These are phyloP conservation scores for Cinclus cinclus DNA, from an alignment of 2,113 vertebrate genomes.

Conservation along the genomic window DNA sequence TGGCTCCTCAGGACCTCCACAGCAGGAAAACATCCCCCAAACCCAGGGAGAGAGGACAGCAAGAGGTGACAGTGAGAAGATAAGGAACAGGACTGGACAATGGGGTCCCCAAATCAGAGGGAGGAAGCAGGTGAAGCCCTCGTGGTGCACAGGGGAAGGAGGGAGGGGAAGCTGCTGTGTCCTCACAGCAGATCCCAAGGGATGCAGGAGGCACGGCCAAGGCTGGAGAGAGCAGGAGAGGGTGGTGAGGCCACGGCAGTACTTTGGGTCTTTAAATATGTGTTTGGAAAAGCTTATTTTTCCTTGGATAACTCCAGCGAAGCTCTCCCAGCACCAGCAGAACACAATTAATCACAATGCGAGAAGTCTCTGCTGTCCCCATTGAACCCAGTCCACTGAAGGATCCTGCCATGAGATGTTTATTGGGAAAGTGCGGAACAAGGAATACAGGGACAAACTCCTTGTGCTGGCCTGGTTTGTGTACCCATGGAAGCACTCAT, in stretches of 20 bases:
- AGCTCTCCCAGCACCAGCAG: not conserved
- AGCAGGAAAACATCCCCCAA: not conserved
- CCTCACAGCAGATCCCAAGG: not conserved
- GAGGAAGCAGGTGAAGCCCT: not conserved
- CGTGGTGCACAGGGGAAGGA: not conserved
- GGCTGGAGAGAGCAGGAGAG: not conserved
- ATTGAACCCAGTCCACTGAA: not conserved
- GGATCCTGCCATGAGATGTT: not conserved
- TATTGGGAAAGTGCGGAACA: not conserved
- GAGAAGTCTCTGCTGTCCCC: not conserved
- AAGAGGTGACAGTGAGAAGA: not conserved
- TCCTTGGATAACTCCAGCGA: not conserved
- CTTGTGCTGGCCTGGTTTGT: not conserved
- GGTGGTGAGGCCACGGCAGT: not conserved
- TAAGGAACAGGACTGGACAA: not conserved
- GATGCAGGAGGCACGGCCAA: not conserved
- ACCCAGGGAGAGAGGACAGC: not conserved
- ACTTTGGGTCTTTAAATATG: not conserved
- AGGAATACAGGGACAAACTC: not conserved
- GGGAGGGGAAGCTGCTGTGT: not conserved
- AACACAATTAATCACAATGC: rapidly evolving
- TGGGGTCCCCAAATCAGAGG: not conserved
- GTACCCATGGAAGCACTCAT: not conserved
- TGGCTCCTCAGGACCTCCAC: rapidly evolving
- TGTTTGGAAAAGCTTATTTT: not conserved